phyloP scores from a whole-genome alignment of 2,888 invertebrate species.

The Cetonia aurata region DNA sequence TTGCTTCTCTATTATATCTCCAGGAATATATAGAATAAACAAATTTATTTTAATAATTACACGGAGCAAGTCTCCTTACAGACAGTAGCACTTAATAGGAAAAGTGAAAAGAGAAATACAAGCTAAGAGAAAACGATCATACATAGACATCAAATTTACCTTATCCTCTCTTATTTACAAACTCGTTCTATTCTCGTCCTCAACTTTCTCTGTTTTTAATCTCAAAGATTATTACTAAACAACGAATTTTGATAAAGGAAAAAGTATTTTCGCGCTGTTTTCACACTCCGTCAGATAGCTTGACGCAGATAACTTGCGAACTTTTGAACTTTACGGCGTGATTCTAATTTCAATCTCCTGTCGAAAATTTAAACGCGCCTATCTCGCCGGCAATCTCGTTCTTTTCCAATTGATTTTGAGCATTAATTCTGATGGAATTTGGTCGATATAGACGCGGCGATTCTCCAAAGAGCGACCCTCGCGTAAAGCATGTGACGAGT shows the following conservation, averaged over 20 bases:
- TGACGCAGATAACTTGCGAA: slow-evolving; percentile 3
- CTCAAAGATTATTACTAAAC: slow-evolving; percentile 17
- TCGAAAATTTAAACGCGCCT: too few species aligned
- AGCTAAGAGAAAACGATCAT: slow-evolving; percentile 14
- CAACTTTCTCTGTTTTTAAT: slow-evolving; percentile 29
- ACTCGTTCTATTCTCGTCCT: slow-evolving; percentile 35
- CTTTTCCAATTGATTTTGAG: too few species aligned
- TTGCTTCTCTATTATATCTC: too few species aligned
- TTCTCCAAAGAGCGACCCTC: slow-evolving; percentile 6
- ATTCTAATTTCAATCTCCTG: not conserved
- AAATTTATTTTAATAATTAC: slow-evolving; percentile 31
- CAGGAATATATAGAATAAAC: slow-evolving; percentile 2
- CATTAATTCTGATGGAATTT: too few species aligned
- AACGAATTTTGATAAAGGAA: too few species aligned
- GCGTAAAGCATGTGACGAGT: slow-evolving; percentile 33
- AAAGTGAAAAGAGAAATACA: slow-evolving; percentile 1
- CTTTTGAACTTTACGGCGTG: not conserved
- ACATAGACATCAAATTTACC: slow-evolving; percentile 35
- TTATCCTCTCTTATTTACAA: slow-evolving; percentile 29
- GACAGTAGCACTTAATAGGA: slow-evolving; percentile 6
- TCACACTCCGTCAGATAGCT: too few species aligned
- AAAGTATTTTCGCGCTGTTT: too few species aligned
- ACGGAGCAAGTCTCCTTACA: slow-evolving; percentile 2
- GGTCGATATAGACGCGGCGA: not conserved
- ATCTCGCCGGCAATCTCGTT: too few species aligned